Evolutionary conservation across 1,140 invertebrate species (phyloP).

Genomic region (Drosophila sechellia): DNA sequence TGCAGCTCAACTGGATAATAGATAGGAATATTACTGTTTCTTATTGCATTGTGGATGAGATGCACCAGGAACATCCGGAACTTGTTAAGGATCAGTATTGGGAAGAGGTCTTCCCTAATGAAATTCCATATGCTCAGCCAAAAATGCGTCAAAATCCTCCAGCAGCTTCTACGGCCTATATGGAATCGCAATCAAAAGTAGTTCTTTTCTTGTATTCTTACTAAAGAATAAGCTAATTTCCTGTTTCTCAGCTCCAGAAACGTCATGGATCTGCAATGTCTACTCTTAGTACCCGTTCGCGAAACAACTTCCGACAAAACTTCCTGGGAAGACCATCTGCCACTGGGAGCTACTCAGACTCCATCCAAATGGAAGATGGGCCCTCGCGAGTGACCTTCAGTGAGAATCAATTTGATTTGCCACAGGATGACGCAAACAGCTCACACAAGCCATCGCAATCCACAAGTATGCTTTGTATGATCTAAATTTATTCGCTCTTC

Average conservation of each 20-base stretch:
- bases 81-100: slow-evolving; percentile 94
- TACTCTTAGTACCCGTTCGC: neutral
- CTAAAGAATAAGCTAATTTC: no score
- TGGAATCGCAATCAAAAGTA: slow-evolving; percentile 85
- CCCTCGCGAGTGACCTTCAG: slow-evolving; percentile 2
- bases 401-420: neutral
- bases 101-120: slow-evolving; percentile 93
- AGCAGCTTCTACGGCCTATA: slow-evolving; percentile 91
- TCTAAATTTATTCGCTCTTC: no score
- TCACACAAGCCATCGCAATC: neutral
- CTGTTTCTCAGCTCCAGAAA: neutral
- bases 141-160: slow-evolving; percentile 90
- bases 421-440: neutral
- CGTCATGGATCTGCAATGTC: neutral
- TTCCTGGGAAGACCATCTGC: slow-evolving; percentile 8
- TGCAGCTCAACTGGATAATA: slow-evolving; percentile 94
- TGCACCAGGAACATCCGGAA: slow-evolving; percentile 95
- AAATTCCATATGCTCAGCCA: slow-evolving; percentile 92
- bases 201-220: no score
- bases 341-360: slow-evolving; percentile 2
- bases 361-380: neutral
- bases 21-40: slow-evolving; percentile 94
- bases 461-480: neutral
- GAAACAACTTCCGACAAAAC: neutral
- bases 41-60: slow-evolving; percentile 96